Evolutionary conservation across 2,797 vertebrate genomes (phyloP).

Genomic region (Onychomys arenicola): DNA sequence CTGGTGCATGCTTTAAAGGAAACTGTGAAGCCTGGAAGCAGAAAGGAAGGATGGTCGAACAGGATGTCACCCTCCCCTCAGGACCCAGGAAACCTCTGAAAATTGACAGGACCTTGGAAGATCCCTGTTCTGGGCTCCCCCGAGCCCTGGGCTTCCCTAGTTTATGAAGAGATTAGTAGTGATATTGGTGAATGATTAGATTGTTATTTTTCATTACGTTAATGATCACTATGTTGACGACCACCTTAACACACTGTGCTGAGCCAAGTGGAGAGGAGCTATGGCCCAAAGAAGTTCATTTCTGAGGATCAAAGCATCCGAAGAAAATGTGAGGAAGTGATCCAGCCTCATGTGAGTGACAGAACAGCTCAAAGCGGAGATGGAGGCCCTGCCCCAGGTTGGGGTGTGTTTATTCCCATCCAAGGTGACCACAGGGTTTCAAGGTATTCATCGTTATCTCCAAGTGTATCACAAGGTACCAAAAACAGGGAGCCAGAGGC

Average conservation of each 20-base stretch:
- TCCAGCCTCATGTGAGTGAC: background rate
- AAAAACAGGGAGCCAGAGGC: background rate
- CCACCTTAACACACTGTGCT: rapidly evolving
- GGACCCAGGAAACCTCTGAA: background rate
- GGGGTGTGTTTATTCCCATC: rapidly evolving
- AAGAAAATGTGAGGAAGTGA: no score
- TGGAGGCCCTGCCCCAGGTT: rapidly evolving
- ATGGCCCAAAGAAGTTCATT: background rate
- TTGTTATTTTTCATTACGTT: no score
- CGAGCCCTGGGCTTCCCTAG: no score
- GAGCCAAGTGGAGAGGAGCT: no score
- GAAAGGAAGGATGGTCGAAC: background rate
- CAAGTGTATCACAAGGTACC: background rate
- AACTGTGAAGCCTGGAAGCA: background rate
- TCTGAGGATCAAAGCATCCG: background rate
- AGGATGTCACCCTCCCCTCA: background rate
- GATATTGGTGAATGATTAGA: background rate
- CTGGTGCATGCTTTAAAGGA: background rate
- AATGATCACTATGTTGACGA: no score
- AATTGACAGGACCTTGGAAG: rapidly evolving
- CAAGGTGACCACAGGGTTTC: background rate
- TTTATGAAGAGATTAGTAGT: no score
- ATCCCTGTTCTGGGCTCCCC: background rate
- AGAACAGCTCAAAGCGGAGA: background rate
- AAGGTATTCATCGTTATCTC: background rate